phyloP scores from a whole-genome alignment of 2,888 invertebrate genomes.

The Drosophila niveifrons region DNA sequence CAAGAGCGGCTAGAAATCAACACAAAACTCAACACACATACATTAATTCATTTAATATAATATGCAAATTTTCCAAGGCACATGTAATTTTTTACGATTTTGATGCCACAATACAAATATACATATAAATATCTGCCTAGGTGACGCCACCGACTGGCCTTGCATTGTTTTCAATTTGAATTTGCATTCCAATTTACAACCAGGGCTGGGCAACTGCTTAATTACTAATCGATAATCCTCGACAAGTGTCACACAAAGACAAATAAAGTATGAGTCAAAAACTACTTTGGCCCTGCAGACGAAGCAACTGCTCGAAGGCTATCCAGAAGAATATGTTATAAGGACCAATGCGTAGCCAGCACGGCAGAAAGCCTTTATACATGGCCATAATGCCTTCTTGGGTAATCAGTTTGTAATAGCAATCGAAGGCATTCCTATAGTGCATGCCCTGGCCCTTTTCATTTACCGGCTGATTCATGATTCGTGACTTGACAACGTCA shows the following conservation, averaged over 20 bases:
- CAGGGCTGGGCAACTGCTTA: conserved; percentile 4
- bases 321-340: conserved; percentile 35
- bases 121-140: neutral
- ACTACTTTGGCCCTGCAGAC: conserved; percentile 8
- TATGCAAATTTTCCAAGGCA: conserved; percentile 56
- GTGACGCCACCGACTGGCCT: conserved; percentile 31
- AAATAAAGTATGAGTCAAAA: neutral
- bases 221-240: conserved; percentile 11
- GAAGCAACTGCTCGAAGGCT: conserved; percentile 26
- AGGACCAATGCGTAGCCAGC: conserved; percentile 40
- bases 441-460: conserved; percentile 18
- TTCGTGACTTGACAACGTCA: conserved; percentile 35
- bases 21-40: conserved; percentile 3
- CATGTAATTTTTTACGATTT: conserved; percentile 43
- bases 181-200: conserved; percentile 10
- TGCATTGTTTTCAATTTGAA: conserved; percentile 24
- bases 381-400: conserved; percentile 24
- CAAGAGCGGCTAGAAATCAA: conserved; percentile 31
- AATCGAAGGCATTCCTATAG: conserved; percentile 28
- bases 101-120: conserved; percentile 15
- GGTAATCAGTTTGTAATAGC: conserved; percentile 26
- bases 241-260: neutral
- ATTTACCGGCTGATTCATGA: conserved; percentile 31
- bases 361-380: conserved; percentile 36
- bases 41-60: conserved; percentile 63